A percentile compares a stretch with the other conserved stretches of the same genome.
Conservation (phyloP, 2,797 vertebrate species). For the Smutsia gigantea region DNA sequence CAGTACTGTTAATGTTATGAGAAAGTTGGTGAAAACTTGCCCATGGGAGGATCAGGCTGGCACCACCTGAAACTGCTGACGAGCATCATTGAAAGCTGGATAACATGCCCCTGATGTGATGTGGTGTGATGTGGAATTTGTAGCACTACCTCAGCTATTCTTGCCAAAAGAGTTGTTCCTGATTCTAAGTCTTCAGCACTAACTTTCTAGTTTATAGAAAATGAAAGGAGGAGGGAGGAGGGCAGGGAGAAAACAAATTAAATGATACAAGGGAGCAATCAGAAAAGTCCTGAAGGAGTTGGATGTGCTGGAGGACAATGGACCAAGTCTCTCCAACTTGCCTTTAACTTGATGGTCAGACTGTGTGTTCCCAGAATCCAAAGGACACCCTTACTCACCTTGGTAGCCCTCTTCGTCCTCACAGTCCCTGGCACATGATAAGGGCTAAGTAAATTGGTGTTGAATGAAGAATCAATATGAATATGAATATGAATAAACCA, state of each 20-base stretch:
- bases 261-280: not conserved
- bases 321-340: not conserved
- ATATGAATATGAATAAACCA: not conserved
- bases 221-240: not conserved
- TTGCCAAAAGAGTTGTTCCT: not conserved
- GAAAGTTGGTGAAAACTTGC: not conserved
- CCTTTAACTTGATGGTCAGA: not conserved
- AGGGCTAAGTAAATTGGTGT: not conserved
- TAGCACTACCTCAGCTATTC: not conserved
- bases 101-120: not conserved
- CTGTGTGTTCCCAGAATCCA: not conserved
- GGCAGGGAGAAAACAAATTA: not conserved
- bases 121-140: not conserved
- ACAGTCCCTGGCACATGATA: not conserved
- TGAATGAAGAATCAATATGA: not conserved
- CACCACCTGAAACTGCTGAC: not conserved
- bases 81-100: not conserved
- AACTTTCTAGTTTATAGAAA: not conserved
- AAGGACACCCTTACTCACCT: not conserved
- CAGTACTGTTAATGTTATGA: not conserved
- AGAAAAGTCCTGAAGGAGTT: not conserved
- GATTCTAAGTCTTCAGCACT: not conserved
- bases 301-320: not conserved
- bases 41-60: not conserved
- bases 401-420: not conserved